These are phyloP conservation scores for Pterocles burchelli DNA, from an alignment of 2,113 vertebrate genomes.

Conservation along the genomic window DNA sequence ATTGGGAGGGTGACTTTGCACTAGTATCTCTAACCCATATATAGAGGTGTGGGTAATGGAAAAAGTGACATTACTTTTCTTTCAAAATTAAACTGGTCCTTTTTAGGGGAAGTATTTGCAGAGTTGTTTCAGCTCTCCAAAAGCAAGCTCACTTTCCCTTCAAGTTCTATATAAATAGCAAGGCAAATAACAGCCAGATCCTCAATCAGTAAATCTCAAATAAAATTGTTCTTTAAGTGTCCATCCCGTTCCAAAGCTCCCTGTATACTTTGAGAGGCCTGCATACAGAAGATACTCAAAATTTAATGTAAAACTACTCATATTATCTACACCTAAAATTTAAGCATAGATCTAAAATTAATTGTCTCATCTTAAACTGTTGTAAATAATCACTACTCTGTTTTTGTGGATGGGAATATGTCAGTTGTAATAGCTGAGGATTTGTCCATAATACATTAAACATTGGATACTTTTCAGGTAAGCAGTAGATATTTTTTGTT, in stretches of 20 bases:
- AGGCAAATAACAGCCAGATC: slow-evolving; percentile 11
- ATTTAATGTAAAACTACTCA: background rate
- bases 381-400: background rate
- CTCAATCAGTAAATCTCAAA: slow-evolving; percentile 22
- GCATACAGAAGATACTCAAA: background rate
- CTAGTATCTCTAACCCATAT: background rate
- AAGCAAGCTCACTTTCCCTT: background rate
- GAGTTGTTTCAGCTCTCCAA: background rate
- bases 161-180: background rate
- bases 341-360: background rate
- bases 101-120: background rate
- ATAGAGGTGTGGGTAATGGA: background rate
- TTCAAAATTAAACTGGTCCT: background rate
- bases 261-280: background rate
- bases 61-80: background rate
- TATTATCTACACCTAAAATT: background rate
- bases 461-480: background rate
- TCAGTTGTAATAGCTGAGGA: background rate
- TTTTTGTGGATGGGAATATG: background rate
- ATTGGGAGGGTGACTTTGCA: background rate
- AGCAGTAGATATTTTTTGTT: background rate
- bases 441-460: background rate
- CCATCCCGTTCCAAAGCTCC: background rate
- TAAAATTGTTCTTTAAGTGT: background rate
- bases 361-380: background rate